Conservation (phyloP, 2,888 invertebrate genomes). For the Podabrus alpinus region DNA sequence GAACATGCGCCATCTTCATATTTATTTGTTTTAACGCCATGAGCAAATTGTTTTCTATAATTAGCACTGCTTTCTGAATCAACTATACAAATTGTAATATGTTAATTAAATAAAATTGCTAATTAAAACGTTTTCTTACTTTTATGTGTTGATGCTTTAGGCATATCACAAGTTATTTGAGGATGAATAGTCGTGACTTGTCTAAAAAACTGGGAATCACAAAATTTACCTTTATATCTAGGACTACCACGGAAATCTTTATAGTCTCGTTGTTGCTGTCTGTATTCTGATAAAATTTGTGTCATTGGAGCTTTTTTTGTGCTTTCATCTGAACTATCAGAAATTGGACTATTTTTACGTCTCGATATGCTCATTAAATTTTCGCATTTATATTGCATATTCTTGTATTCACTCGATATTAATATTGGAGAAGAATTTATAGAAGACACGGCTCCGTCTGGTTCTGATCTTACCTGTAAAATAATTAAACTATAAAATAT, state of each 20-base stretch:
- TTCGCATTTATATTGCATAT: not conserved
- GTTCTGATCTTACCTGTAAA: conserved; percentile 66
- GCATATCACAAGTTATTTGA: conserved; percentile 64
- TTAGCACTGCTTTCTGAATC: conserved; percentile 60
- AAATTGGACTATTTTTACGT: conserved; percentile 33
- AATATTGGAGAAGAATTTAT: conserved; percentile 60
- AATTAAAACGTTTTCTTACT: conserved; percentile 29
- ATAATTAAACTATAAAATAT: not conserved
- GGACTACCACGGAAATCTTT: conserved; percentile 56
- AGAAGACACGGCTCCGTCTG: conserved; percentile 72
- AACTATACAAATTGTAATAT: not conserved
- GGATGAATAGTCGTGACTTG: conserved; percentile 60
- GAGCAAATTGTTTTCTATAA: conserved; percentile 75
- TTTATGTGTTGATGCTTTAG: conserved; percentile 53
- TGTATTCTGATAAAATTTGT: conserved; percentile 62
- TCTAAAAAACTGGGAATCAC: conserved; percentile 37
- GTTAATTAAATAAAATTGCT: conserved; percentile 5
- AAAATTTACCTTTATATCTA: conserved; percentile 42
- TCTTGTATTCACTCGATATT: conserved; percentile 27
- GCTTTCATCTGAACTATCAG: conserved; percentile 44
- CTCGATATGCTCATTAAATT: conserved; percentile 1
- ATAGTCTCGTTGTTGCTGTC: conserved; percentile 59
- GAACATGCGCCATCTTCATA: conserved; percentile 62
- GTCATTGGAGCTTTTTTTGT: conserved; percentile 59
- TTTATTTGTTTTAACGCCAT: conserved; percentile 60